Percentiles rank a stretch among this genome's conserved stretches.
These are phyloP conservation scores for Machaerirhynchus nigripectus DNA, from an alignment of 2,113 vertebrate genomes.

Conservation along the genomic window DNA sequence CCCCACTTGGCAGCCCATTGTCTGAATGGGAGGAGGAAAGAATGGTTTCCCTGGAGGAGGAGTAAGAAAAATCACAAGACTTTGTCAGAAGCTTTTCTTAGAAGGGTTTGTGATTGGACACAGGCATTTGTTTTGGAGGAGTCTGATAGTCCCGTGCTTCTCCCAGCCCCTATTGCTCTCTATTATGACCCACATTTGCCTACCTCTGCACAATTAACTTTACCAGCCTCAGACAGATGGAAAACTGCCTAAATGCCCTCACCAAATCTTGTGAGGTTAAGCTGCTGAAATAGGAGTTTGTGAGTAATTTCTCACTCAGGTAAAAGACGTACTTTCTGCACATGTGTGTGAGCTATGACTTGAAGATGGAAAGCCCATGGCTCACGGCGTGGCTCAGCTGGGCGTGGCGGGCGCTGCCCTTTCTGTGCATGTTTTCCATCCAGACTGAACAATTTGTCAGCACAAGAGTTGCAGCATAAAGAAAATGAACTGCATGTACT, in stretches of 20 bases:
- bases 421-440: not conserved
- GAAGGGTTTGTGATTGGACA: not conserved
- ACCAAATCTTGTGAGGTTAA: not conserved
- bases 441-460: not conserved
- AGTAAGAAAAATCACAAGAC: not conserved
- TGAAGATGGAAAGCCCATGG: not conserved
- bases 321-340: not conserved
- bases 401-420: not conserved
- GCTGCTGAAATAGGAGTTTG: not conserved
- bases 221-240: not conserved
- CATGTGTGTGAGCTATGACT: not conserved
- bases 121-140: not conserved
- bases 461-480: not conserved
- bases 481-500: not conserved
- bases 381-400: not conserved
- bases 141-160: rapidly evolving
- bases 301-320: not conserved
- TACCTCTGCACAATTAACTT: not conserved
- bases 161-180: not conserved
- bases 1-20: constrained; percentile 56
- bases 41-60: constrained; percentile 30
- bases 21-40: constrained; percentile 30
- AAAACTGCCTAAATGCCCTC: not conserved
- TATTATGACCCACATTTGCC: not conserved
- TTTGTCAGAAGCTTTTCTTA: not conserved